Base-by-base conservation (phyloP, 2,888 invertebrate genomes). In the Polietes domitor region DNA sequence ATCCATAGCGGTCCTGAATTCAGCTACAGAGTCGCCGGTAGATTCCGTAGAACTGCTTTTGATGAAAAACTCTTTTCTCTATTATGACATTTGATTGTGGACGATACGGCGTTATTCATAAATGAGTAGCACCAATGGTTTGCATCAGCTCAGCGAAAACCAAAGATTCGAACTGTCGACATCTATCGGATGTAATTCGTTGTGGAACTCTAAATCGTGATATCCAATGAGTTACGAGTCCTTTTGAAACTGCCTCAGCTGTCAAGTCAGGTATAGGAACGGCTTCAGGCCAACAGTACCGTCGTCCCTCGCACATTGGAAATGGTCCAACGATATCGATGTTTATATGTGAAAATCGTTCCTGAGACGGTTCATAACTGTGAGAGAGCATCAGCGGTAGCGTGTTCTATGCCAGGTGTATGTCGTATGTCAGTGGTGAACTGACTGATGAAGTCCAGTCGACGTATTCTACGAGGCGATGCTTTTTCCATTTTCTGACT, bases 121-220 rank as follows among this genome's bases (percentile, higher is more conserved):
- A 37, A 37, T 37, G 37, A 7, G 37, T 37, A 9, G 37, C 10
- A 37, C 37, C 37, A 9, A 37, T 37, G 4, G 4, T 37, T 37
- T 37, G 37, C 10, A 37, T 9, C 37, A 37, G 37, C 10, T 37
- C 37, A 2, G 37, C 1, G 12, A 19, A 50, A 50, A 17, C n/a
- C 17, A 4, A 17, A 7, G 17, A 19, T 3, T 50, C 50, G 17
- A 17, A 50, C 12, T 19, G 50, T 17, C 72, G 17, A 21, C 80
- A 72, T 28, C 63, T 53, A 43, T 80, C 73, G 5, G 65, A 70
- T 7, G 72, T 72, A 17, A 83, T 68, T 12, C 17, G 19, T 12
- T 7, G 5, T 43, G 77, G 72, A 24, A 76, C 65, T 0, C 85
- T 77, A 70, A 77, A 85, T 15, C 85, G 55, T 15, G 68, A 53